Evolutionary conservation across 2,888 invertebrate species (phyloP).

Genomic region (Spilarctia lutea): DNA sequence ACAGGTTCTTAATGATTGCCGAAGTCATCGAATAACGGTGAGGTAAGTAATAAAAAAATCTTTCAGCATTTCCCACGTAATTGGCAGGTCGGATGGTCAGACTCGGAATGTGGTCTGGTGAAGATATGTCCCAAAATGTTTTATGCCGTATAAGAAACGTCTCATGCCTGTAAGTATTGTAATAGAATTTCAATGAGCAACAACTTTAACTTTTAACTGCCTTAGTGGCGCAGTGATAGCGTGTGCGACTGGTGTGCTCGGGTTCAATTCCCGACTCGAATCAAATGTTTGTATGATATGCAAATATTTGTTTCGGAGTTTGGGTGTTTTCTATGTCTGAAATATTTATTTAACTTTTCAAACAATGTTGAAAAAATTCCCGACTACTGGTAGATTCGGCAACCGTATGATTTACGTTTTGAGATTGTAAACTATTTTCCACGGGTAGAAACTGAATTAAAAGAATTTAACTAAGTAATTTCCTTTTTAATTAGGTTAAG

Average conservation of each 20-base stretch:
- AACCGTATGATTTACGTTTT: background rate
- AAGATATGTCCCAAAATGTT: conserved; percentile 78
- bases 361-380: conserved; percentile 46
- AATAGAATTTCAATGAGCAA: conserved; percentile 73
- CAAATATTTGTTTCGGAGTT: too few species aligned
- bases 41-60: conserved; percentile 65
- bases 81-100: conserved; percentile 75
- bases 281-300: too few species aligned
- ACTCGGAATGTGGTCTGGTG: conserved; percentile 77
- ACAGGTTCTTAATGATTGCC: conserved; percentile 79
- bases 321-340: too few species aligned
- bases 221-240: too few species aligned
- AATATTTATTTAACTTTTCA: too few species aligned
- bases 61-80: conserved; percentile 76
- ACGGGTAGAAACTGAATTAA: background rate
- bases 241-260: too few species aligned
- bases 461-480: too few species aligned
- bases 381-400: conserved; percentile 2
- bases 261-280: too few species aligned
- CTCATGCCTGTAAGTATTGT: conserved; percentile 72
- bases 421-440: background rate
- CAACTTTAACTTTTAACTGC: too few species aligned
- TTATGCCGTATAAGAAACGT: conserved; percentile 70
- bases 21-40: conserved; percentile 81
- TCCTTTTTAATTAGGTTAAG: too few species aligned